Conservation (phyloP, 1,140 invertebrate species). For the Drosophila pachea region DNA sequence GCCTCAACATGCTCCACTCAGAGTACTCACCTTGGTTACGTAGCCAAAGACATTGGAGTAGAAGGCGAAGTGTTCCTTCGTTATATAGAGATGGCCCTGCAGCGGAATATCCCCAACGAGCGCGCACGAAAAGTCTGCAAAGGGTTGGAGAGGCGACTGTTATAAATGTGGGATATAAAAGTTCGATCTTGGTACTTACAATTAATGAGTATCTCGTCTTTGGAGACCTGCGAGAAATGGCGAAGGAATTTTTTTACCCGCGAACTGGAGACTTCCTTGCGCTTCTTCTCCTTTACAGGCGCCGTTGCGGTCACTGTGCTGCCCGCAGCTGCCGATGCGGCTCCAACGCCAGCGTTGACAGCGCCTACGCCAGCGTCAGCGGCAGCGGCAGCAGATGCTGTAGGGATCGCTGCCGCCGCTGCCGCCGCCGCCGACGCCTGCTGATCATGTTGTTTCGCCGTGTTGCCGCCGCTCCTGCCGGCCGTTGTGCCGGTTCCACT, state of each 20-base stretch:
- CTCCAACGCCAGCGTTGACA: slow-evolving; percentile 13
- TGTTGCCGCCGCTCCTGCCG: slow-evolving; percentile 24
- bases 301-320: slow-evolving; percentile 22
- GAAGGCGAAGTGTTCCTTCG: slow-evolving; percentile 95
- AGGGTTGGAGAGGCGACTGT: neutral
- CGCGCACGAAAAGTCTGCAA: slow-evolving; percentile 93
- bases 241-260: slow-evolving; percentile 87
- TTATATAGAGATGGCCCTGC: slow-evolving; percentile 95
- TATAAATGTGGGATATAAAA: neutral
- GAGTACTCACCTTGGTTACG: slow-evolving; percentile 87
- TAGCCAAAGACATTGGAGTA: slow-evolving; percentile 97
- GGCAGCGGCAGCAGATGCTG: slow-evolving; percentile 31
- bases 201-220: slow-evolving; percentile 88
- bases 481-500: slow-evolving; percentile 18
- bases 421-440: slow-evolving; percentile 39
- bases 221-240: slow-evolving; percentile 86
- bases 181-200: slow-evolving; percentile 80
- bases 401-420: slow-evolving; percentile 36
- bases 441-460: slow-evolving; percentile 54
- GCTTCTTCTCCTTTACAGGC: slow-evolving; percentile 78
- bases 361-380: slow-evolving; percentile 14
- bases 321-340: slow-evolving; percentile 29
- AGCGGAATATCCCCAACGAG: slow-evolving; percentile 94
- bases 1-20: neutral
- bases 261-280: slow-evolving; percentile 83